phyloP scores from a whole-genome alignment of 2,888 invertebrate genomes.

The Hanleya hanleyi region DNA sequence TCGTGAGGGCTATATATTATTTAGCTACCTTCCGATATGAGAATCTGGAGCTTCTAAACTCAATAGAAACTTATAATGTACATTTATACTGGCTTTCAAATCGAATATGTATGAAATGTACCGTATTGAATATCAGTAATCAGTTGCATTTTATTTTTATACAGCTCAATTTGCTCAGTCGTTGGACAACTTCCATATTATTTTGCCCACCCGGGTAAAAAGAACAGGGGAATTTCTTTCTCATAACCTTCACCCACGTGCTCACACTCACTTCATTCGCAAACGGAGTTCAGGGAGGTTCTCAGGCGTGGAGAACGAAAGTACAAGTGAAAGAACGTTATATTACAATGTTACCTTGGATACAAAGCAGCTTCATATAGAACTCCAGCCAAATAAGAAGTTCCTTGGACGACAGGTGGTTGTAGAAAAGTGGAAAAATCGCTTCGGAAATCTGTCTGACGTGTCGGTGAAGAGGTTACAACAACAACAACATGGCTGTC shows the following conservation, averaged over 20 bases:
- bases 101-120: too few relatives aligned
- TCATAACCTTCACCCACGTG: constrained; percentile 50
- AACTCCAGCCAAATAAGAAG: constrained; percentile 78
- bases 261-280: constrained; percentile 34
- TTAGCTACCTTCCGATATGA: too few relatives aligned
- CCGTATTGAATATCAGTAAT: too few relatives aligned
- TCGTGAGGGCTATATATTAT: too few relatives aligned
- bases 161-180: constrained; percentile 53
- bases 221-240: constrained; percentile 52
- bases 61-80: too few relatives aligned
- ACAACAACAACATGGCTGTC: constrained; percentile 77
- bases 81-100: too few relatives aligned
- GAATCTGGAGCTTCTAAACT: too few relatives aligned
- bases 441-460: constrained; percentile 56
- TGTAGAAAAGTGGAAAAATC: constrained; percentile 80
- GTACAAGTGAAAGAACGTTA: constrained; percentile 22
- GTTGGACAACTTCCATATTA: constrained; percentile 50
- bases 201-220: constrained; percentile 57
- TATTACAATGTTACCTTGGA: constrained; percentile 63
- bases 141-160: constrained; percentile 40
- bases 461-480: constrained; percentile 48
- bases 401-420: constrained; percentile 83
- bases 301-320: background rate
- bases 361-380: constrained; percentile 66
- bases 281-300: constrained; percentile 40